Percentiles rank a stretch among this genome's conserved stretches.
Evolutionary conservation across 2,113 vertebrate species (phyloP).

Genomic region (Uria aalge): DNA sequence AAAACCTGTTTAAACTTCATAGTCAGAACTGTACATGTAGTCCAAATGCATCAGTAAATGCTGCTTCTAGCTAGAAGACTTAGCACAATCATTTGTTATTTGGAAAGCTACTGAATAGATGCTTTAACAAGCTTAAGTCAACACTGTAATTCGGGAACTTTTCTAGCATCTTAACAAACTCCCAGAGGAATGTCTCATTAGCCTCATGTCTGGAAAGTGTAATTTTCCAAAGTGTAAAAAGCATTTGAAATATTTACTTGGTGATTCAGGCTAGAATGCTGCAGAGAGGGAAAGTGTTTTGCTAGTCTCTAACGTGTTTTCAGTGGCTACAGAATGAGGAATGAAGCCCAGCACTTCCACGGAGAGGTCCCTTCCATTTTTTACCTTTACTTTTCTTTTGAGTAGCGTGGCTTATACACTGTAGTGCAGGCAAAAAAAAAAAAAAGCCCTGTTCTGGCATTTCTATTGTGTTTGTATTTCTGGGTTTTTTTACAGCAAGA

Average conservation of each 20-base stretch:
- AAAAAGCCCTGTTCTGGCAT: neutral
- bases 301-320: neutral
- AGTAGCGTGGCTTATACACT: neutral
- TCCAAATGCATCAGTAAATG: neutral
- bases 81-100: neutral
- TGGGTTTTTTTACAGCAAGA: neutral
- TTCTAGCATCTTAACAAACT: neutral
- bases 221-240: neutral
- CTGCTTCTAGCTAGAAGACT: neutral
- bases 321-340: neutral
- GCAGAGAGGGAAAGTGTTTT: neutral
- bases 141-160: neutral
- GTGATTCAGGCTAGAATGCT: neutral
- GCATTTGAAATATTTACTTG: neutral
- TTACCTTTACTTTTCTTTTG: neutral
- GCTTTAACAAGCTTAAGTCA: slow-evolving; percentile 5
- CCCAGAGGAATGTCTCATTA: slow-evolving; percentile 4
- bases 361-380: neutral
- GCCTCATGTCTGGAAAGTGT: neutral
- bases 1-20: neutral
- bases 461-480: neutral
- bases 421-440: neutral
- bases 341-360: neutral
- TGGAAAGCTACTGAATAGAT: neutral
- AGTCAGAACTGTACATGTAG: neutral